A percentile compares a stretch with the other conserved stretches of the same genome.
Conservation (phyloP, 2,113 vertebrate species). For the Sitta europaea region DNA sequence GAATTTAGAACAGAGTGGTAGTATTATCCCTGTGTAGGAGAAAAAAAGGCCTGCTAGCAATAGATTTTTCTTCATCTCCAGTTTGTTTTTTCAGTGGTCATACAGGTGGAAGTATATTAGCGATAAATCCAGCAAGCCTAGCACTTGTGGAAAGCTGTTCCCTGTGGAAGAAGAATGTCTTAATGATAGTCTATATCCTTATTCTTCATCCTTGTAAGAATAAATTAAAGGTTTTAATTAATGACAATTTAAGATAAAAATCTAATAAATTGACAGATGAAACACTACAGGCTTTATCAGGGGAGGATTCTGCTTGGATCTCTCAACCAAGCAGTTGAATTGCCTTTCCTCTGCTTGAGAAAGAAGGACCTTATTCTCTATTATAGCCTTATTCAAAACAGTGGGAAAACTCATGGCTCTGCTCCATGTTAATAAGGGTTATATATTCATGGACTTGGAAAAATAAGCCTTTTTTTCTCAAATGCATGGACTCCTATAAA, state of each 20-base stretch:
- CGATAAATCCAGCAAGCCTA: neutral
- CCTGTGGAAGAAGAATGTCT: neutral
- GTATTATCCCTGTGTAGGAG: neutral
- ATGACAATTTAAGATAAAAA: neutral
- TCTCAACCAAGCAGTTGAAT: neutral
- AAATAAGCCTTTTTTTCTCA: neutral
- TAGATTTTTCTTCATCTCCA: neutral
- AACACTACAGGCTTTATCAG: neutral
- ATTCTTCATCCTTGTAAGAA: neutral
- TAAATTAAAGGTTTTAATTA: neutral
- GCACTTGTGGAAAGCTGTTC: neutral
- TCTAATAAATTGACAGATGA: neutral
- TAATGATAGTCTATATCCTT: neutral
- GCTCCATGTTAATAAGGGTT: neutral
- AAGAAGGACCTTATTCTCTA: neutral
- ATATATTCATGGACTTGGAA: neutral
- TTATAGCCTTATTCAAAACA: neutral
- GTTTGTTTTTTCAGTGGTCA: neutral
- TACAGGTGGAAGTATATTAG: neutral
- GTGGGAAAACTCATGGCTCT: neutral
- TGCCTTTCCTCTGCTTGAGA: neutral
- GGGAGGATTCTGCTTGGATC: neutral
- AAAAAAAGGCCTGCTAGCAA: neutral
- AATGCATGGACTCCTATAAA: accelerated
- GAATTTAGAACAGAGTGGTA: neutral